Conservation (phyloP, 2,888 invertebrate species). For the Acronicta alni region DNA sequence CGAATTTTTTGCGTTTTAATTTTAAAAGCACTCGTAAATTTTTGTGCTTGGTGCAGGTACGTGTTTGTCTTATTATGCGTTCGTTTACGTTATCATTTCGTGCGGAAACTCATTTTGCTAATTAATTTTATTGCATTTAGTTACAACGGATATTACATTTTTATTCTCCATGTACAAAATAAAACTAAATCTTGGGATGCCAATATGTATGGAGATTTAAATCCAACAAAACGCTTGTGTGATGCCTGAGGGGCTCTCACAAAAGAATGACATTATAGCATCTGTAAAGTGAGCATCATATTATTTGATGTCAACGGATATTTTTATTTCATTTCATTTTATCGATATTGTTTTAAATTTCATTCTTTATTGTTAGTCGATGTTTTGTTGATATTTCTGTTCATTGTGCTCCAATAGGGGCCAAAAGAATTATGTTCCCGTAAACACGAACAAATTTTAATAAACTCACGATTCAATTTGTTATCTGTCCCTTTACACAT, state of each 20-base stretch:
- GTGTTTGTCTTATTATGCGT: conserved; percentile 38
- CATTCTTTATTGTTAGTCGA: conserved; percentile 41
- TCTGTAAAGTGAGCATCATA: conserved; percentile 9
- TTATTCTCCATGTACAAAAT: neutral
- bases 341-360: conserved; percentile 47
- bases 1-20: conserved; percentile 69
- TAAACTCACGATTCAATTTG: conserved; percentile 79
- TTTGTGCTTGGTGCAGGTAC: conserved; percentile 46
- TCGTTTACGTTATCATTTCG: conserved; percentile 44
- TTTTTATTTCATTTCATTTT: conserved; percentile 47
- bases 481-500: conserved; percentile 82
- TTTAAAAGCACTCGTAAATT: conserved; percentile 67
- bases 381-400: conserved; percentile 54
- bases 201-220: neutral
- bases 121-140: conserved; percentile 20
- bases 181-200: neutral
- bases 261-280: conserved; percentile 5
- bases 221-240: neutral
- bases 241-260: neutral
- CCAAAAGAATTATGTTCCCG: conserved; percentile 66
- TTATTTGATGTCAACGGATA: conserved; percentile 25
- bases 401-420: conserved; percentile 48
- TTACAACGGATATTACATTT: neutral
- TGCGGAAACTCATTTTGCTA: conserved; percentile 32
- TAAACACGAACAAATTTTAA: conserved; percentile 74